Evolutionary conservation across 2,888 invertebrate genomes (phyloP).

Genomic region (Blastobasis adustella): DNA sequence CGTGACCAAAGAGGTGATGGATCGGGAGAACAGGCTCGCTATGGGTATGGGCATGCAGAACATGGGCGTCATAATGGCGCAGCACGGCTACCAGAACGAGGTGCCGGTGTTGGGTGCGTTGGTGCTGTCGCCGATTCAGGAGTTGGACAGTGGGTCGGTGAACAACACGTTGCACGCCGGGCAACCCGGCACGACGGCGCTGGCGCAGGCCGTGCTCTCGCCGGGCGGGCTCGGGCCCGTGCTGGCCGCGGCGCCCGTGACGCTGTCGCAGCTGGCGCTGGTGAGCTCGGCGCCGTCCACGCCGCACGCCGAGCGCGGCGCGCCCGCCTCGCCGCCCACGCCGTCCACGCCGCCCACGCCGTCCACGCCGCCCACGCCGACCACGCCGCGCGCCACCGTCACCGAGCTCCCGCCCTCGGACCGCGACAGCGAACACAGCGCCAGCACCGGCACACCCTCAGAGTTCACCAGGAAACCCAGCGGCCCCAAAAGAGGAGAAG

Average conservation of each 20-base stretch:
- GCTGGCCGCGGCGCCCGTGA: conserved; percentile 63
- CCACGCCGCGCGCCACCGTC: conserved; percentile 32
- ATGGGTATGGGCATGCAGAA: conserved; percentile 62
- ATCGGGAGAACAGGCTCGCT: conserved; percentile 80
- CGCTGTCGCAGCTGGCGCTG: conserved; percentile 74
- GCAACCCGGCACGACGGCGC: conserved; percentile 83
- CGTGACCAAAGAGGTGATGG: conserved; percentile 86
- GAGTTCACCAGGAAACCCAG: conserved; percentile 44
- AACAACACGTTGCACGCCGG: conserved; percentile 83
- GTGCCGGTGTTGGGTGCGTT: conserved; percentile 84
- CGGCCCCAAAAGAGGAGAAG: conserved; percentile 59
- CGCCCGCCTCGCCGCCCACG: conserved; percentile 33
- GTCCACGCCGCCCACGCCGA: conserved; percentile 27
- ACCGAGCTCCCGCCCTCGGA: conserved; percentile 41
- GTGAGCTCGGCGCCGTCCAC: conserved; percentile 66
- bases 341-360: conserved; percentile 45
- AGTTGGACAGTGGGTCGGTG: conserved; percentile 84
- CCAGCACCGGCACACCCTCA: conserved; percentile 31
- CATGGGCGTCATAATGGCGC: conserved; percentile 82
- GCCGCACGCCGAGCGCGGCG: conserved; percentile 46
- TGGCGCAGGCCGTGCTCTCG: conserved; percentile 86
- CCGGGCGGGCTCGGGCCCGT: conserved; percentile 68
- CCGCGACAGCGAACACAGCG: conserved; percentile 47
- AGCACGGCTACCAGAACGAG: conserved; percentile 78
- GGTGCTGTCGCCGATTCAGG: conserved; percentile 88